Evolutionary conservation across 2,888 invertebrate species (phyloP).

Genomic region (Phymatocera aterrima): DNA sequence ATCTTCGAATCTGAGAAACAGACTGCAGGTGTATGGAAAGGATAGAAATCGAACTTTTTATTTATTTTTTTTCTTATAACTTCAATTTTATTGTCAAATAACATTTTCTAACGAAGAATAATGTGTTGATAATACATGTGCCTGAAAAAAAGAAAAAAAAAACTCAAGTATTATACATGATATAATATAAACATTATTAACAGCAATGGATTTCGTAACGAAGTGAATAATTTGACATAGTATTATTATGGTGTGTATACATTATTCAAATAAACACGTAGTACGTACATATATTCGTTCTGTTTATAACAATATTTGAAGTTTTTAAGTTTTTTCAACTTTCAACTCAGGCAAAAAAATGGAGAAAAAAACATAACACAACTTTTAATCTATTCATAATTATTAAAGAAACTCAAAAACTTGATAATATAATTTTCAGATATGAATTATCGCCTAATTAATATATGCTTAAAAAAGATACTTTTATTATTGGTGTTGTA

Average conservation of each 20-base stretch:
- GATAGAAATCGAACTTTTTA: neutral
- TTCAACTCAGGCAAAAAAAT: conserved; percentile 8
- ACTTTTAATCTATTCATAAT: neutral
- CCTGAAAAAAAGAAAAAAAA: conserved; percentile 23
- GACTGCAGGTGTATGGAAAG: too few species aligned
- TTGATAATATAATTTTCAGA: conserved; percentile 31
- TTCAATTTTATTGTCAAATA: conserved; percentile 60
- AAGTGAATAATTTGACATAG: too few species aligned
- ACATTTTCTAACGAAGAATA: conserved; percentile 59
- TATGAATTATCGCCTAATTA: conserved; percentile 39
- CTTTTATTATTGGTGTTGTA: conserved; percentile 8
- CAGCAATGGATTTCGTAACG: conserved; percentile 38
- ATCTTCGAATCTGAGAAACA: too few species aligned
- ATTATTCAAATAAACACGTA: conserved; percentile 32
- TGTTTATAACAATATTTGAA: too few species aligned
- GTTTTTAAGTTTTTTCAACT: neutral
- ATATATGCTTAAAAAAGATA: conserved; percentile 44
- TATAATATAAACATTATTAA: conserved; percentile 46
- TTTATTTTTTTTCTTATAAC: conserved; percentile 53
- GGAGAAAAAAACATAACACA: too few species aligned
- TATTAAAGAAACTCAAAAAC: conserved; percentile 4
- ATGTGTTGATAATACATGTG: conserved; percentile 55
- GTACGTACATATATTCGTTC: neutral
- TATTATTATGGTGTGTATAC: too few species aligned
- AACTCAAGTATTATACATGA: conserved; percentile 22